Evolutionary conservation across 2,888 invertebrate species (phyloP), one percentile per base, ranked within the genome.

Genomic region (Papilio protenor): DNA sequence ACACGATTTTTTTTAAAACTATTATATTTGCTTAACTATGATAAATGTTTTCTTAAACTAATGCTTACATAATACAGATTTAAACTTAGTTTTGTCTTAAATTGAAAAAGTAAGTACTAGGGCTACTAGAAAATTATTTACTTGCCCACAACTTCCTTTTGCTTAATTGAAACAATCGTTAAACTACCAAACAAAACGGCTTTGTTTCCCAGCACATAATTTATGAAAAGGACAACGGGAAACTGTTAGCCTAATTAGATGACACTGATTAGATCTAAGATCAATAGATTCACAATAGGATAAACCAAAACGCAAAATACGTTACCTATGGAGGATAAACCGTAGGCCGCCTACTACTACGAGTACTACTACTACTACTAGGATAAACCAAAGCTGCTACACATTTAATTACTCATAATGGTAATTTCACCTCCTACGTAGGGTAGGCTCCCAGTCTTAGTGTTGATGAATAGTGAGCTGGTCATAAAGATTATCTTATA

Each of bases 201-300:
- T 66, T 66, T 66, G 40, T n/a, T 40, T 45, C 40, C 4, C 40
- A 66, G 40, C 66, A 40, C 11, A 45, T 45, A n/a, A 66, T 66
- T 66, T n/a, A 45, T 40, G 64, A 66, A 66, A 45, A 66, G 40
- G 66, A n/a, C 10, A n/a, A 40, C 18, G 2, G 66, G 18, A n/a
- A 66, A 66, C n/a, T 11, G 66, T 40, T 66, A 45, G n/a, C 66
- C 40, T 66, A 40, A 66, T 66, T 66, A 45, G 40, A 66, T 0
- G 66, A 66, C 66, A 40, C 12, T 40, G n/a, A 66, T 66, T n/a
- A 40, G 16, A 40, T 45, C n/a, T 12, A 66, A 66, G 66, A 66
- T 66, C 66, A 40, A 66, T n/a, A 45, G n/a, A 66, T 66, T 66
- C n/a, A 40, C n/a, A 66, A 16, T 66, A 11, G 23, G 33, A n/a